Evolutionary conservation across 1,140 invertebrate genomes (phyloP), one percentile per base, ranked within the genome.

Genomic region (Drosophila nebulosa): DNA sequence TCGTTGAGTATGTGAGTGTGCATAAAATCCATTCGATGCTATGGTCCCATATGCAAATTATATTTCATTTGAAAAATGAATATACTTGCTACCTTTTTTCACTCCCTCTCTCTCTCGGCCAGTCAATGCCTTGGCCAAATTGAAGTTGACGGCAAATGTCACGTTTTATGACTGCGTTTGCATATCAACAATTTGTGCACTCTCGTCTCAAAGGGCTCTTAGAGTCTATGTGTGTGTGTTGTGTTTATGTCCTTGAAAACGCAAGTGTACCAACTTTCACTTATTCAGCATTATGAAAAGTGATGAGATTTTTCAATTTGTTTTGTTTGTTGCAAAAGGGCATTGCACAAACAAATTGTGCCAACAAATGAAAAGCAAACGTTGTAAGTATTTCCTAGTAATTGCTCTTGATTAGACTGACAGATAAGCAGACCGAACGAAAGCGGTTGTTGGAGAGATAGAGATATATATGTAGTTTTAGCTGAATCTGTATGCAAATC

Each of bases 161-260:
- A 86, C 83, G 83, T 89, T 86, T 83, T 76, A 86, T 88, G 74
- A 67, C 64, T 72, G 64, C 67, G 58, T 85, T 86, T 66, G 74
- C 67, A 78, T 75, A 79, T 77, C 80, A 85, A 80, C 80, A 85
- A 74, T 72, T 74, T 75, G 57, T 64, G 53, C 55, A 58, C 42
- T 35, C 18, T 55, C n/a, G n/a, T n/a, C n/a, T n/a, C n/a, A n/a
- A n/a, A 16, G 30, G 52, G 52, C 52, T 55, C 52, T 55, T 36
- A 58, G 32, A n/a, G n/a, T n/a, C n/a, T 30, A 10, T 57, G 39
- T 59, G 42, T 39, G 26, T 55, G 36, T 64, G n/a, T n/a, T n/a
- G n/a, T n/a, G n/a, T n/a, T n/a, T n/a, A 14, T 30, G 30, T 39
- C 30, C 14, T 39, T 14, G 12, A 30, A 5, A n/a, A 39, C n/a